phyloP scores from a whole-genome alignment of 2,888 invertebrate genomes.

The Hartigia nigra region DNA sequence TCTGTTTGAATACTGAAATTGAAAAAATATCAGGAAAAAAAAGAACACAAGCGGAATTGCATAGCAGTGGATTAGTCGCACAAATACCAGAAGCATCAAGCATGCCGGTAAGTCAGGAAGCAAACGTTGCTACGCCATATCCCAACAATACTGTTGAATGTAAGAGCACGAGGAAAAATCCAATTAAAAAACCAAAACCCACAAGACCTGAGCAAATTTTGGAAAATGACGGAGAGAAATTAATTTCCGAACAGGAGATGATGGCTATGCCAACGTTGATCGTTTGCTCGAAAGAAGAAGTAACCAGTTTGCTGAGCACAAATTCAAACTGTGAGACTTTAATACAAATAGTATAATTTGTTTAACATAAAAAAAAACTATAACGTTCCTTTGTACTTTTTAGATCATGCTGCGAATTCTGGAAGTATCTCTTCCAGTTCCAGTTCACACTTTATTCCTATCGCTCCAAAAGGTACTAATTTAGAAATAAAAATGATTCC shows the following conservation, averaged over 20 bases:
- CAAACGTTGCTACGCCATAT: constrained; percentile 7
- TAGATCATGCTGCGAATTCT: not conserved
- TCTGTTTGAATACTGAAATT: not conserved
- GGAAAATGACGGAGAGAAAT: constrained; percentile 8
- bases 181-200: constrained; percentile 15
- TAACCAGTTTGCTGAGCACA: constrained; percentile 25
- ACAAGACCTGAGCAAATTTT: constrained; percentile 24
- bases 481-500: not conserved
- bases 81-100: not conserved
- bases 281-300: constrained; percentile 50
- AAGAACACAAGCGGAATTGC: not conserved
- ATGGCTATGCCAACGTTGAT: constrained; percentile 52
- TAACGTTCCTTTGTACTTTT: not conserved
- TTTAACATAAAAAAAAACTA: not conserved
- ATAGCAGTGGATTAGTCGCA: not conserved
- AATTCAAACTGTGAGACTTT: constrained; percentile 23
- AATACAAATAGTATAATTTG: constrained; percentile 1
- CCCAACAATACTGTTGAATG: constrained; percentile 3
- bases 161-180: constrained; percentile 2
- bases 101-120: constrained; percentile 11
- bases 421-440: constrained; percentile 17
- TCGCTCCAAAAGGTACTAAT: constrained; percentile 45
- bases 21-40: not conserved
- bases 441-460: constrained; percentile 49
- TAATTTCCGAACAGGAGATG: constrained; percentile 38